Evolutionary conservation across 1,140 invertebrate genomes (phyloP).

Genomic region (Drosophila yakuba): DNA sequence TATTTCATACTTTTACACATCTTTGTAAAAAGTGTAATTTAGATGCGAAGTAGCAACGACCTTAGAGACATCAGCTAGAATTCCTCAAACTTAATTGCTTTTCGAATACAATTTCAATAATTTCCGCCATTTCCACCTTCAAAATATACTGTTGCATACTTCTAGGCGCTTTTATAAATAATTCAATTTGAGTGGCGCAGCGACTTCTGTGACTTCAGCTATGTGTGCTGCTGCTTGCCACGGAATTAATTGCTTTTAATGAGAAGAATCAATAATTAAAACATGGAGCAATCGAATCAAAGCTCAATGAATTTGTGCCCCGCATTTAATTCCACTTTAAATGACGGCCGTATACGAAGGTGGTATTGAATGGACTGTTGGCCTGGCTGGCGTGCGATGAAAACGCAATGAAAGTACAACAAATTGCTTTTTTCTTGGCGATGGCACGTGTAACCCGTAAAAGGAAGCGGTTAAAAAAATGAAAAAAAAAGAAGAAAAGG

Average conservation of each 20-base stretch:
- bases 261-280: slow-evolving; percentile 28
- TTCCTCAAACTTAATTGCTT: too few species aligned
- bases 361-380: not conserved
- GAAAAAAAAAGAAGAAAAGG: slow-evolving; percentile 35
- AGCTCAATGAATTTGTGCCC: slow-evolving; percentile 24
- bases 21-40: too few species aligned
- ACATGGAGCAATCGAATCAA: slow-evolving; percentile 18
- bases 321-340: slow-evolving; percentile 34
- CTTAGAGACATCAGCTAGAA: too few species aligned
- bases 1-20: not conserved
- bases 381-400: slow-evolving; percentile 8
- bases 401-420: slow-evolving; percentile 64
- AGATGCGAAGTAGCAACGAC: too few species aligned
- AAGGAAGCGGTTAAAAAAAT: slow-evolving; percentile 7
- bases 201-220: not conserved
- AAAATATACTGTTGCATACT: not conserved
- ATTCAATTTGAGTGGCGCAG: not conserved
- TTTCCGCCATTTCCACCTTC: not conserved
- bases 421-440: slow-evolving; percentile 59
- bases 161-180: not conserved
- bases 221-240: not conserved
- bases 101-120: too few species aligned
- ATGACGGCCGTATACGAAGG: slow-evolving; percentile 9
- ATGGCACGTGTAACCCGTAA: slow-evolving; percentile 27
- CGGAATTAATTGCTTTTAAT: slow-evolving; percentile 11